Evolutionary conservation across 2,888 invertebrate species (phyloP).

Genomic region (Drosophila helvetica): DNA sequence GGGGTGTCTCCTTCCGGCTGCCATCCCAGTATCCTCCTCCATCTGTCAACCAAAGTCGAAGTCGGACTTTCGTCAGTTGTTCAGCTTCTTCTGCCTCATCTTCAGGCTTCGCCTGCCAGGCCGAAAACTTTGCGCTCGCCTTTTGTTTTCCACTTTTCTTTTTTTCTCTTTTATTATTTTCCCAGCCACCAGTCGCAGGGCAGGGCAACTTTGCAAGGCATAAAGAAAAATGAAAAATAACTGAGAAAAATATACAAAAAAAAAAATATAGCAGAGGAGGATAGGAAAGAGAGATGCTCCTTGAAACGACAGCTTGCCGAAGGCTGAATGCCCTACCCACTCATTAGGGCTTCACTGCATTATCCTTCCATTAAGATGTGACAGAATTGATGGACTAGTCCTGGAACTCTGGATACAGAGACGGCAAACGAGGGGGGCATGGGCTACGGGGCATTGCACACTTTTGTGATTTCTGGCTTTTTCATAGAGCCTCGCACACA

Average conservation of each 20-base stretch:
- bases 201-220: constrained; percentile 38
- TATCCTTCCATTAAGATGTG: background rate
- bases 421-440: background rate
- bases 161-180: constrained; percentile 14
- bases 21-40: constrained; percentile 16
- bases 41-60: constrained; percentile 44
- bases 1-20: background rate
- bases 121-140: constrained; percentile 56
- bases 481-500: constrained; percentile 42
- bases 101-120: constrained; percentile 31
- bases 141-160: constrained; percentile 53
- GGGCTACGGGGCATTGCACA: constrained; percentile 9
- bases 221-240: constrained; percentile 52
- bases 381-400: constrained; percentile 6
- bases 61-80: constrained; percentile 37
- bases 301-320: constrained; percentile 18
- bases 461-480: constrained; percentile 61
- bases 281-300: constrained; percentile 2
- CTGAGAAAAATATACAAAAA: constrained; percentile 20
- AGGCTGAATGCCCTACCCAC: constrained; percentile 24
- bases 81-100: constrained; percentile 27
- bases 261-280: background rate
- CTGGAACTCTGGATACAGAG: constrained; percentile 1
- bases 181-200: constrained; percentile 30
- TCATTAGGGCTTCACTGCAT: background rate